Base-by-base conservation (phyloP, 2,113 vertebrate species). In the Poecile atricapillus region DNA sequence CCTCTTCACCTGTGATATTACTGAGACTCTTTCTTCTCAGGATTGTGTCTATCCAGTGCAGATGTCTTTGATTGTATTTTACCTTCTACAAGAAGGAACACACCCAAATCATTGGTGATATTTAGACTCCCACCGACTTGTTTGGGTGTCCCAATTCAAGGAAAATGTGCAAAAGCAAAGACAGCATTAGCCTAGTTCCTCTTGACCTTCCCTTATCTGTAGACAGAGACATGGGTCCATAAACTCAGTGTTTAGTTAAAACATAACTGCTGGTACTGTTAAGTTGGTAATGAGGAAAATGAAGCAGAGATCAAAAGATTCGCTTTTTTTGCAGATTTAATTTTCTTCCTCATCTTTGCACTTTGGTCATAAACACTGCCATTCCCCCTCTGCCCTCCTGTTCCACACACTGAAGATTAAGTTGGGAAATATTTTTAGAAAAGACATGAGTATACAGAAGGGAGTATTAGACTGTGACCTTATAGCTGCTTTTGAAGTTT, bases 401-500 rank as follows among this genome's bases (percentile, higher is more conserved):
- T 55, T 93, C 94, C 84, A 59, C 43, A 64, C 37, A 80, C 93
- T 95, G 63, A 82, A 93, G 43, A 94, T 91, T 92, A 89, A 90
- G 58, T 95, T 94, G 69, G 70, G 83, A 94, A 91, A 92, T 97
- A 96, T 93, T 98, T 97, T 97, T 92, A 95, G 95, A 85, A 82
- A 44, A 96, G 96, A 89, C 85, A 64, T 93, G 95, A 96, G 94
- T 95, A 80, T 93, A 96, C 91, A 97, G 94, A 96, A 89, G 80
- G 56, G 80, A 97, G 82, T 92, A 75, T 93, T 95, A 81, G 84
- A 83, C 82, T 93, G 68, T 92, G 90, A 88, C 89, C 90, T 92
- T 92, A 76, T 55, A 95, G 87, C 85, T 94, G 94, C 82, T 95
- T 96, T 62, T 91, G 93, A 97, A 94, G 94, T 85, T 93, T 95